Evolutionary conservation across 2,797 vertebrate species (phyloP), one percentile per base, ranked within the genome.

Genomic region (Argyrosomus regius): DNA sequence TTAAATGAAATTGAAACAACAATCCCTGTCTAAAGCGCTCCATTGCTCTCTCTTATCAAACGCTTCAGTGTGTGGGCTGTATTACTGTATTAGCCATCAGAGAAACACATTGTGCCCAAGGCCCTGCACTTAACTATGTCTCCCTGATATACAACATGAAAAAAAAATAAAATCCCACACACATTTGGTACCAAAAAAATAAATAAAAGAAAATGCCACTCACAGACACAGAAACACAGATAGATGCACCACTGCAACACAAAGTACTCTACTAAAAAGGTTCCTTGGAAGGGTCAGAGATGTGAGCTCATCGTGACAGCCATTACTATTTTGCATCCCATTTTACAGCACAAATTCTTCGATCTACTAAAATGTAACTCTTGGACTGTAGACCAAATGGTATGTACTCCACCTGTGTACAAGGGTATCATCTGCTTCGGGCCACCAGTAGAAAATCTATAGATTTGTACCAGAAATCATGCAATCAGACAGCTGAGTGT

Each of bases 1-100:
- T 91, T 87, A 86, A 88, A 89, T 84, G 67, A 88, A 87, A 85
- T 50, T 81, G 88, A 88, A 89, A 90, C 81, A 87, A 87, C 85
- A 80, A 72, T 28, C 56, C 75, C 48, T 2, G 54, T 82, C 53
- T 76, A 77, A 84, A 88, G 86, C 70, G 81, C 87, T 78, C 72
- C 76, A 66, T 72, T 69, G 81, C 86, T 82, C 86, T 67, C 80
- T 78, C 63, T 52, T 81, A 80, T 75, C 49, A 82, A 84, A 66
- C 49, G 24, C 59, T 78, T 26, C 63, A 71, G 63, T 89, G 89
- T 88, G 89, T 88, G 88, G 85, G 89, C 53, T 77, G 83, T 6
- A 54, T 77, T 57, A 75, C 59, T 77, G 77, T 3, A 75, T 77
- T 58, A 81, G 74, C 89, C 89, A 75, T 87, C 79, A 87, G 67